Evolutionary conservation across 1,140 invertebrate genomes (phyloP), one percentile per base, ranked within the genome.

Genomic region (Hyles vespertilio): DNA sequence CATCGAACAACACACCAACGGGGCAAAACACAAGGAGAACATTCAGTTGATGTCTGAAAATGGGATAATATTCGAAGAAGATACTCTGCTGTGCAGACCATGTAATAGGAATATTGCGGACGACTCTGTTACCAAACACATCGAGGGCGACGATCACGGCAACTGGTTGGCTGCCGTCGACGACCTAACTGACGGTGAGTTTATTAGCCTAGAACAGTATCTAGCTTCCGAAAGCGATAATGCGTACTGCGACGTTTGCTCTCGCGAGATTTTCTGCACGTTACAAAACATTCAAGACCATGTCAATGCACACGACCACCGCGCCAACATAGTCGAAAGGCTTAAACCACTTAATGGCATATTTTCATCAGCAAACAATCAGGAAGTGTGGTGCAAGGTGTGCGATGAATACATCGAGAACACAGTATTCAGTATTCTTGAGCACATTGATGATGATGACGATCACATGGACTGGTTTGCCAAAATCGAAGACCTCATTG

Each of bases 1-100:
- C 56, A 82, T 84, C 40, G 81, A 84, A 56, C 78, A 84, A 55
- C 81, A 84, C 53, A 73, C 65, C 34, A 77, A 81, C 54, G 81
- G 79, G n/a, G 60, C 69, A 9, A 82, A 79, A 63, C 81, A 84
- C 65, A 82, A 77, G 50, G 81, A 82, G 51, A 78, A 78, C 46
- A 72, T 81, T 49, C 70, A 76, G 9, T 63, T 75, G 36, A 78
- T 80, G 70, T 56, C 68, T 22, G 71, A 81, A 57, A 77, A 84
- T 53, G 81, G 73, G 3, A 72, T 84, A 40, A 61, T 51, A 9
- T 76, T 72, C 36, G 57, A 51, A 36, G 64, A 71, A 43, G 67
- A 76, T 22, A 58, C 62, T 10, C 53, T 81, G 44, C 72, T 81
- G 51, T 84, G 81, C 50, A 78, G 77, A 46, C 72, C 76, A n/a